A percentile compares a stretch with the other conserved stretches of the same genome.
These are phyloP conservation scores for Ceratoteleas bidentatus DNA, from an alignment of 1,140 invertebrate genomes.

Conservation along the genomic window DNA sequence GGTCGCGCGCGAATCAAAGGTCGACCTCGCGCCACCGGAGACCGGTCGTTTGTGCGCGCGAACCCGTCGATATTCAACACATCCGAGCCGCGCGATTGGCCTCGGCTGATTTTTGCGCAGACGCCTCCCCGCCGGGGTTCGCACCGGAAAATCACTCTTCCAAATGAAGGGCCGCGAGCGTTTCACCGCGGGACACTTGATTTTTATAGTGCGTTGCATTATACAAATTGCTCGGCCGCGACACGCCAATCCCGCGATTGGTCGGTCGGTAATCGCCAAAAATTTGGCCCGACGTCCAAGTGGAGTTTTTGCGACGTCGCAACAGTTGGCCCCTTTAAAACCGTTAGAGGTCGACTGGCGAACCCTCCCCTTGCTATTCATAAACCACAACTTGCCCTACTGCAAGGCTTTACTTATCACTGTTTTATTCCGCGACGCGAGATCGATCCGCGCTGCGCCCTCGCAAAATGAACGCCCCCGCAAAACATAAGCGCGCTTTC, in stretches of 20 bases:
- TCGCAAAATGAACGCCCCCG: slow-evolving; percentile 2
- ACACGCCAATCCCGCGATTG: slow-evolving; percentile 15
- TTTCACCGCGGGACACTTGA: slow-evolving; percentile 18
- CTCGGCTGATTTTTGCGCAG: slow-evolving; percentile 26
- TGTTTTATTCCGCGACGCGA: slow-evolving; percentile 26
- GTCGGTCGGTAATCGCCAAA: slow-evolving; percentile 24
- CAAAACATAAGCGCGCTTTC: background rate
- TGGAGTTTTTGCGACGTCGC: slow-evolving; percentile 72
- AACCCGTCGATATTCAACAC: slow-evolving; percentile 35
- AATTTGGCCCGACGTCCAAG: slow-evolving; percentile 11
- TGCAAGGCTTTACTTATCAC: slow-evolving; percentile 50
- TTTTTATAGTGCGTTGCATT: slow-evolving; percentile 37
- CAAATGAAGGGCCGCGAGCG: slow-evolving; percentile 17
- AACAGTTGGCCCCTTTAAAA: slow-evolving; percentile 77
- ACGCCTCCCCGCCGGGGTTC: background rate
- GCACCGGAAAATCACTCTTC: slow-evolving; percentile 27
- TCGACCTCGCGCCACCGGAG: slow-evolving; percentile 14
- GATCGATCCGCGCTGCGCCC: slow-evolving; percentile 19
- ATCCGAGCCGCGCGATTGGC: slow-evolving; percentile 14
- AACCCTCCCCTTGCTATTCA: slow-evolving; percentile 68
- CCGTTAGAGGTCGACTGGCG: slow-evolving; percentile 63
- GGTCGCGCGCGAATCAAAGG: slow-evolving; percentile 18
- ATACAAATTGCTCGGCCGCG: slow-evolving; percentile 30
- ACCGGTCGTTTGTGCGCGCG: slow-evolving; percentile 28
- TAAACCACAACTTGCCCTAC: slow-evolving; percentile 66